These are phyloP conservation scores for Athalia circularis DNA, from an alignment of 2,888 invertebrate genomes.

Conservation along the genomic window DNA sequence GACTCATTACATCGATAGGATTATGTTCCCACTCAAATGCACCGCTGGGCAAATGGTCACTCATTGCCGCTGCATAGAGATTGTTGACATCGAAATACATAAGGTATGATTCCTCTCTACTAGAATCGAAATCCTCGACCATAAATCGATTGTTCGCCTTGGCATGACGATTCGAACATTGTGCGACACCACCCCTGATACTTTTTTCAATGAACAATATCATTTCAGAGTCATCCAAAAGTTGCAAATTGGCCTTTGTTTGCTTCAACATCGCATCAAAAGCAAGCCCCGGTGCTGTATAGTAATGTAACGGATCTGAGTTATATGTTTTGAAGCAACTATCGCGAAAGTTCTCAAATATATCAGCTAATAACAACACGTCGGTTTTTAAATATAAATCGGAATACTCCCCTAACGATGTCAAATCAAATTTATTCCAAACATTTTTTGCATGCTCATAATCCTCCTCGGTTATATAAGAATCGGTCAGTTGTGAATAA, in stretches of 20 bases:
- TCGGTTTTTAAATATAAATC: constrained; percentile 12
- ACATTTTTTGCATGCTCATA: constrained; percentile 42
- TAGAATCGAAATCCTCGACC: not conserved
- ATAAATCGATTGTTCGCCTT: constrained; percentile 8
- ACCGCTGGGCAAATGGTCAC: not conserved
- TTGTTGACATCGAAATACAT: not conserved
- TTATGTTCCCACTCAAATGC: constrained; percentile 5
- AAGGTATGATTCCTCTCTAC: constrained; percentile 1
- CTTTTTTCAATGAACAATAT: constrained; percentile 48
- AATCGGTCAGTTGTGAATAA: no score
- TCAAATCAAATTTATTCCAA: constrained; percentile 30
- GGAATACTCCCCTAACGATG: constrained; percentile 39
- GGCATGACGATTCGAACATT: constrained; percentile 49
- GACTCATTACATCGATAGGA: constrained; percentile 17
- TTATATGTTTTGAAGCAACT: constrained; percentile 33
- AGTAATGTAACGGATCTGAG: constrained; percentile 37
- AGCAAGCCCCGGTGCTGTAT: constrained; percentile 23
- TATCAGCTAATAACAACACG: constrained; percentile 47
- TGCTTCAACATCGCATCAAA: no score
- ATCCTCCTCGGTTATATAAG: not conserved
- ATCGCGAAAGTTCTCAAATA: constrained; percentile 46
- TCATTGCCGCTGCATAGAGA: constrained; percentile 11
- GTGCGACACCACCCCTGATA: constrained; percentile 51
- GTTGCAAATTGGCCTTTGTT: no score
- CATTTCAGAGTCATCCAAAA: not conserved